Evolutionary conservation across 2,888 invertebrate species (phyloP).

Genomic region (Gortyna flavago): DNA sequence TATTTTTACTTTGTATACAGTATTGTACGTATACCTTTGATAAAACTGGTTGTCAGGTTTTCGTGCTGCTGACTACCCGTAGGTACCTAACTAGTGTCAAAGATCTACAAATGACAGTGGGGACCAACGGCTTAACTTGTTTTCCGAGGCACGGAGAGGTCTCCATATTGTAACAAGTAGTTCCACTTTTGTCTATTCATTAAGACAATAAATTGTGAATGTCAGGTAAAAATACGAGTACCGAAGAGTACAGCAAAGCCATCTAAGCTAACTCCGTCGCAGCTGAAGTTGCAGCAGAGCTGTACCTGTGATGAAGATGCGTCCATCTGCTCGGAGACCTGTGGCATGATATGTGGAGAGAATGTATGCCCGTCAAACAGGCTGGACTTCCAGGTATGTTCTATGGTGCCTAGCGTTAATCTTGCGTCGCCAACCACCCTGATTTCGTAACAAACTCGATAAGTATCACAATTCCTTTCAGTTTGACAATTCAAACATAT

Average conservation of each 20-base stretch:
- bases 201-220: background rate
- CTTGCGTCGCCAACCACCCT: background rate
- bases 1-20: too few relatives aligned
- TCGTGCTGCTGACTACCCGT: background rate
- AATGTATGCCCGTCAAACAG: constrained; percentile 69
- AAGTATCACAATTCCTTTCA: background rate
- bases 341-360: constrained; percentile 72
- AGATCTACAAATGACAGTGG: background rate
- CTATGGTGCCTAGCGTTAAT: background rate
- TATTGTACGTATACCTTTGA: background rate
- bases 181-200: background rate
- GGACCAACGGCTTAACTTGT: background rate
- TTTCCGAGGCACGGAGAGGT: background rate
- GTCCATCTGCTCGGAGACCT: constrained; percentile 82
- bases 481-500: background rate
- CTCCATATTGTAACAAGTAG: background rate
- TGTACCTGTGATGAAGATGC: constrained; percentile 86
- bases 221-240: constrained; percentile 90
- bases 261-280: constrained; percentile 83
- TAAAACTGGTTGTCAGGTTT: background rate
- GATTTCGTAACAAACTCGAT: background rate
- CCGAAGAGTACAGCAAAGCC: constrained; percentile 89
- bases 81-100: background rate
- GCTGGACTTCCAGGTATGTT: constrained; percentile 79
- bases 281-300: constrained; percentile 80